Evolutionary conservation across 2,797 vertebrate genomes (phyloP).

Genomic region (Sebastes minor): DNA sequence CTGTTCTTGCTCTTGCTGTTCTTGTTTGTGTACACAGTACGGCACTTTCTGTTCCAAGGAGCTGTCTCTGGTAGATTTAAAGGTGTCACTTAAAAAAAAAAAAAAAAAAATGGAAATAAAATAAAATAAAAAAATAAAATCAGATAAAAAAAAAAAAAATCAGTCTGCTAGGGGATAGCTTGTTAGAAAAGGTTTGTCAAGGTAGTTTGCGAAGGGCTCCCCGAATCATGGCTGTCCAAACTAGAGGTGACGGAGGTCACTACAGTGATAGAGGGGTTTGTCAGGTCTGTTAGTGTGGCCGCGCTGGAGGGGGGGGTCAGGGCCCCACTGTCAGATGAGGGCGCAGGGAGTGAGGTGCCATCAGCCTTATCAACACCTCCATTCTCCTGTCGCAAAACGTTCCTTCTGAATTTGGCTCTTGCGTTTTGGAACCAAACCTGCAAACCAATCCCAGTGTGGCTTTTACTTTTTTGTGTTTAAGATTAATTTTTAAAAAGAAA

Average conservation of each 20-base stretch:
- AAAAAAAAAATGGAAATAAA: constrained; percentile 65
- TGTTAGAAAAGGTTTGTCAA: constrained; percentile 99
- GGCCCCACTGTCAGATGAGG: constrained; percentile 97
- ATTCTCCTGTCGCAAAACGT: constrained; percentile 99
- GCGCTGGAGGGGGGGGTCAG: constrained; percentile 97
- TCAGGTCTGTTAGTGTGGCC: constrained; percentile 99
- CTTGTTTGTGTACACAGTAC: constrained; percentile 74
- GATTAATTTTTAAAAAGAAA: constrained; percentile 61
- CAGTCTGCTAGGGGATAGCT: constrained; percentile 74
- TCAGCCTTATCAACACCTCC: constrained; percentile 99
- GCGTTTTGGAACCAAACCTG: constrained; percentile 99
- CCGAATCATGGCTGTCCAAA: constrained; percentile 99
- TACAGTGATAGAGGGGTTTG: constrained; percentile 99
- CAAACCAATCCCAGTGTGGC: constrained; percentile 99
- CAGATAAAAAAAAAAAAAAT: constrained; percentile 63
- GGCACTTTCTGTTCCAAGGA: constrained; percentile 86
- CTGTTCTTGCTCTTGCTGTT: constrained; percentile 71
- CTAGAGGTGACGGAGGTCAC: constrained; percentile 98
- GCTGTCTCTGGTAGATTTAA: constrained; percentile 86
- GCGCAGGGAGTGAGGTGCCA: constrained; percentile 95
- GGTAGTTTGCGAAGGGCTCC: constrained; percentile 99
- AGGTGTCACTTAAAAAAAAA: constrained; percentile 82
- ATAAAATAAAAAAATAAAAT: constrained; percentile 61
- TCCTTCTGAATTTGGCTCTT: constrained; percentile 99
- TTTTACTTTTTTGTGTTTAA: constrained; percentile 88